Evolutionary conservation across 2,113 vertebrate species (phyloP).

Genomic region (Gavialis gangeticus): DNA sequence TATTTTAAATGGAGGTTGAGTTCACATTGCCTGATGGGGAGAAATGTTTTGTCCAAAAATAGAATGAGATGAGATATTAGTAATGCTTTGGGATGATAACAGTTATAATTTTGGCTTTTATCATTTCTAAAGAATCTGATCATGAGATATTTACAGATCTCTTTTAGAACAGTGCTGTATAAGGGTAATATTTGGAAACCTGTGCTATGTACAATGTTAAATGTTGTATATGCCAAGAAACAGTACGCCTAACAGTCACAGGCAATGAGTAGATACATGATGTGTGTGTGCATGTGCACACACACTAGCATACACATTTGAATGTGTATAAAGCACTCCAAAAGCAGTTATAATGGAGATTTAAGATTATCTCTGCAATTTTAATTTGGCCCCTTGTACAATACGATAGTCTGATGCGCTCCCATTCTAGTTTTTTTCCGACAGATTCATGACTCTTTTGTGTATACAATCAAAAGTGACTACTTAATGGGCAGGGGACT

Average conservation of each 20-base stretch:
- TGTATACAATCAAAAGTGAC: not conserved
- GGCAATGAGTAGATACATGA: not conserved
- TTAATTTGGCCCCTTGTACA: not conserved
- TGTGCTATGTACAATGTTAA: accelerated
- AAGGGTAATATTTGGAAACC: not conserved
- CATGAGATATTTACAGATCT: not conserved
- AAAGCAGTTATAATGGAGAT: not conserved
- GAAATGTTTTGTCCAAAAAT: conserved; percentile 13
- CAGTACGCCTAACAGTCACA: not conserved
- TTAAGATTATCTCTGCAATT: not conserved
- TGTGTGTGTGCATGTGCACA: not conserved
- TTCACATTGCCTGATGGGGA: conserved; percentile 21
- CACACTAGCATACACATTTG: too few species aligned
- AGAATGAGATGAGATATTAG: not conserved
- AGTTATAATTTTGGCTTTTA: not conserved
- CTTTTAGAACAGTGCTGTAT: not conserved
- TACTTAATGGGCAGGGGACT: not conserved
- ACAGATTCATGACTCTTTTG: not conserved
- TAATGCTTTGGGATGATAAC: not conserved
- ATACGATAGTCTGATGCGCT: too few species aligned
- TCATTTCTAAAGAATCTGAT: not conserved
- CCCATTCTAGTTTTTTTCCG: too few species aligned
- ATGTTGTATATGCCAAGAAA: not conserved
- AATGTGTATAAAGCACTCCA: not conserved
- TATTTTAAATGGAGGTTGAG: conserved; percentile 34